These are phyloP conservation scores for Branchipolynoe longqiensis DNA, from an alignment of 2,888 invertebrate species.

Conservation along the genomic window DNA sequence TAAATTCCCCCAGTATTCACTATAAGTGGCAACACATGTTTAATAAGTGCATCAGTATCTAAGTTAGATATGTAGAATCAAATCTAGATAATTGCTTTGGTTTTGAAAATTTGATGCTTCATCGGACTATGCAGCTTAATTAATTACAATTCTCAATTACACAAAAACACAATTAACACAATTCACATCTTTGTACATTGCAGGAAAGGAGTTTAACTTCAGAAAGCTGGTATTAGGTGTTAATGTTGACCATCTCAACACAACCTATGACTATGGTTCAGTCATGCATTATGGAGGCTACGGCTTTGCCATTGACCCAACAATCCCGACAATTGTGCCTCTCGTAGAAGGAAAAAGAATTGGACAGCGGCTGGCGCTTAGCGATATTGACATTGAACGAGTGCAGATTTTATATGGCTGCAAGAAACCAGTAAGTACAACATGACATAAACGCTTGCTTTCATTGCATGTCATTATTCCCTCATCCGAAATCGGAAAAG, in stretches of 20 bases:
- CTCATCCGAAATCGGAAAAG: not conserved
- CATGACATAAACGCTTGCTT: not conserved
- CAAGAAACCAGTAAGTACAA: slow-evolving; percentile 9
- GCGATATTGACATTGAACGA: slow-evolving; percentile 80
- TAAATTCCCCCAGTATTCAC: too few relatives aligned
- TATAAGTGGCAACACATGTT: too few relatives aligned
- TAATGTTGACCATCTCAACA: slow-evolving; percentile 82
- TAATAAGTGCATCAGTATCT: not conserved
- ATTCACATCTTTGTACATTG: not conserved
- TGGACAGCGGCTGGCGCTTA: slow-evolving; percentile 83
- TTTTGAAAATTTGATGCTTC: too few relatives aligned
- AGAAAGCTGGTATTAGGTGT: slow-evolving; percentile 65
- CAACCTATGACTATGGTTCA: slow-evolving; percentile 89
- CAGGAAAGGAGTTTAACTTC: slow-evolving; percentile 78
- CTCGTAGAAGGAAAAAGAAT: slow-evolving; percentile 83
- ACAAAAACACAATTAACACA: not conserved
- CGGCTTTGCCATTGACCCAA: slow-evolving; percentile 82
- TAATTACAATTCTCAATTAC: not conserved
- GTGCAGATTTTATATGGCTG: slow-evolving; percentile 82
- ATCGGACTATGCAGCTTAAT: not conserved
- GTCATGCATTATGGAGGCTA: slow-evolving; percentile 88
- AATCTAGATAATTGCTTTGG: not conserved
- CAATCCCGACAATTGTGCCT: slow-evolving; percentile 82
- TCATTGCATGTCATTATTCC: not conserved
- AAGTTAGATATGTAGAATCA: not conserved